Evolutionary conservation across 30 jellyfish, hydroid and myxozoan genomes (phyloP).

Genomic region (Hydra vulgaris): DNA sequence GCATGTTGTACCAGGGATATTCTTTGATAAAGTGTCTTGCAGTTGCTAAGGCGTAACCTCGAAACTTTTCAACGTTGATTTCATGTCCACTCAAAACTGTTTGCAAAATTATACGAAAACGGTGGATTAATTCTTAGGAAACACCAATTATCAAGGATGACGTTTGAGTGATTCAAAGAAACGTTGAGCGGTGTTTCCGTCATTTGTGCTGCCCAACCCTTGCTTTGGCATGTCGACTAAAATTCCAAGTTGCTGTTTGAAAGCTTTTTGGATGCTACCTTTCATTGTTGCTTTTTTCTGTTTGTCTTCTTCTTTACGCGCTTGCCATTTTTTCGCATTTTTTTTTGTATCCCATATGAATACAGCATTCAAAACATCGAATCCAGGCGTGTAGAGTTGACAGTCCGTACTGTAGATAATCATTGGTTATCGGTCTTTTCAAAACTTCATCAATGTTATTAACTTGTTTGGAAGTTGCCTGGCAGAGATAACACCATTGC

Average conservation of each 20-base stretch:
- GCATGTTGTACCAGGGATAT: not conserved
- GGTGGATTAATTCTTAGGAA: not conserved
- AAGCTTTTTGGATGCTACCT: not conserved
- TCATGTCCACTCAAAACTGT: slow-evolving; percentile 1
- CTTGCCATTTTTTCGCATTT: not conserved
- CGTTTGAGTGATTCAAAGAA: not conserved
- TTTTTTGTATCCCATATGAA: not conserved
- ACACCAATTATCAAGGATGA: not conserved
- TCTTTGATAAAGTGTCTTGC: not conserved
- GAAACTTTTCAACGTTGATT: slow-evolving; percentile 4
- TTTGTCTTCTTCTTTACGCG: not conserved
- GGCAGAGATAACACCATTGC: too few species aligned
- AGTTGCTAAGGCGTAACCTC: not conserved
- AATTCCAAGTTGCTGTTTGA: not conserved
- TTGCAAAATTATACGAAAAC: not conserved
- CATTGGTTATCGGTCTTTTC: too few species aligned
- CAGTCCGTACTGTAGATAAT: too few species aligned
- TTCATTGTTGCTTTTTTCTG: not conserved
- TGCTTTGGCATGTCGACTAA: not conserved
- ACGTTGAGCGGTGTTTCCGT: not conserved
- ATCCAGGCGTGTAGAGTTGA: too few species aligned
- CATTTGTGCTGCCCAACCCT: not conserved
- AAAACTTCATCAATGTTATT: too few species aligned
- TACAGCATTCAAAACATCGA: not conserved
- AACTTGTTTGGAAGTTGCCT: too few species aligned